These are phyloP conservation scores for Lepilemur septentrionalis DNA, from an alignment of 2,797 vertebrate genomes.

Conservation along the genomic window DNA sequence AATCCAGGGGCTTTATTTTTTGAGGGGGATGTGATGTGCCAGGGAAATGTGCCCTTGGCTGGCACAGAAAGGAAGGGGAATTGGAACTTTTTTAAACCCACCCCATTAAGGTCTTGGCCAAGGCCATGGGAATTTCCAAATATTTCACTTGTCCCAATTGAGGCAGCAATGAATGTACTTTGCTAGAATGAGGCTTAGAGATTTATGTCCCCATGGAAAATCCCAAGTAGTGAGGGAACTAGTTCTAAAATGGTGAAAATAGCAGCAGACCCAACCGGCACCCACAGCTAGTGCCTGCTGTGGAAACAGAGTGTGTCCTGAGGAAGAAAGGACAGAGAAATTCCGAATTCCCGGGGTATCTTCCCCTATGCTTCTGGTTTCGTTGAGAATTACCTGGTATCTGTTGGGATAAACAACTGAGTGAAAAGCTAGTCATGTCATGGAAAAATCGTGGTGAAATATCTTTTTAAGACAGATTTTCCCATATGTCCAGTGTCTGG, in stretches of 20 bases:
- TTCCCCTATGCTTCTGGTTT: not conserved
- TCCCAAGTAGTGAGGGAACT: constrained; percentile 28
- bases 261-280: not conserved
- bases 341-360: not conserved
- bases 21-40: not conserved
- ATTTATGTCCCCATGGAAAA: constrained; percentile 57
- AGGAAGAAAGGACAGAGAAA: not conserved
- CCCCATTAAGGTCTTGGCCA: constrained; percentile 57
- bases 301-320: not conserved
- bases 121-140: constrained; percentile 77
- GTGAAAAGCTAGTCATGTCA: not conserved
- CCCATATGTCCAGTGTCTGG: not conserved
- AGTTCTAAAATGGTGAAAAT: not conserved
- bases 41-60: not conserved
- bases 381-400: not conserved
- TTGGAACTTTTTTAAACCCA: not conserved
- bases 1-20: not conserved
- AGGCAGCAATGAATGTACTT: constrained; percentile 45
- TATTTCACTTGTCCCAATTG: constrained; percentile 66
- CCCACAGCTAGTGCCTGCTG: not conserved
- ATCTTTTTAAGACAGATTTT: not conserved
- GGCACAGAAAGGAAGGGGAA: constrained; percentile 31
- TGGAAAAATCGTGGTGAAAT: not conserved
- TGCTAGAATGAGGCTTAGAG: not conserved
- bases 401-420: not conserved